Base-by-base conservation (phyloP, 2,113 vertebrate genomes). In the Grammomys surdaster region DNA sequence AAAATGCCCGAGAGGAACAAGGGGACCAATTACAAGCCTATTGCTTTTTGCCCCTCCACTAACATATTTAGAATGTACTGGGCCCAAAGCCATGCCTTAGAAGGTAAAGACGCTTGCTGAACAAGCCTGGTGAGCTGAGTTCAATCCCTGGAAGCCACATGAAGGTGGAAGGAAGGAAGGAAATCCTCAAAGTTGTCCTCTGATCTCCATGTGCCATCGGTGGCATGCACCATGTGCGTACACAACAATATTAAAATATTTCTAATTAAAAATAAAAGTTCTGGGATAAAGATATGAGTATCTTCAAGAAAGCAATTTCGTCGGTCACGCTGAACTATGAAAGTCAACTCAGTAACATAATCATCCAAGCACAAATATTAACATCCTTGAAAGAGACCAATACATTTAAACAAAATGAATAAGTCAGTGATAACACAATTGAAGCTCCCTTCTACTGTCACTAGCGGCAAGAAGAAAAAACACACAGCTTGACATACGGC, bases 311-410 rank as follows among this genome's bases (percentile, higher is more conserved):
- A 60, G 5, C 33, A 76, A 76, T 90, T 93, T 24, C 65, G 1
- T 72, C 60, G 91, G 87, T 26, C 22, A 77, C 26, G 81, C 1
- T 77, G 46, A 88, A 73, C 16, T 73, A 65, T 82, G 40, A 91
- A 90, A 73, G 88, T 78, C 65, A 81, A 84, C n/a, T 91, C 63
- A 94, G 36, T 89, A 76, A 76, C 48, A 89, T 26, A 95, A 5
- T 75, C 87, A 65, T 43, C 28, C 72, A 84, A 92, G 3, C 54
- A 77, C 46, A 87, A 92, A 48, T 11, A 81, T 4, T 70, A 67
- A 8, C 60, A 17, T 69, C 90, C 60, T 95, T 95, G 65, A 92
- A 92, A 93, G 48, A 93, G 88, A 72, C 3, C 16, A 69, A 60
- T 72, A 81, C 28, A 67, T 67, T 85, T 90, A 82, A 17, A 58